A percentile compares a stretch with the other conserved stretches of the same genome.
phyloP scores from a whole-genome alignment of 2,888 invertebrate genomes.

The Heteromyza rotundicornis region DNA sequence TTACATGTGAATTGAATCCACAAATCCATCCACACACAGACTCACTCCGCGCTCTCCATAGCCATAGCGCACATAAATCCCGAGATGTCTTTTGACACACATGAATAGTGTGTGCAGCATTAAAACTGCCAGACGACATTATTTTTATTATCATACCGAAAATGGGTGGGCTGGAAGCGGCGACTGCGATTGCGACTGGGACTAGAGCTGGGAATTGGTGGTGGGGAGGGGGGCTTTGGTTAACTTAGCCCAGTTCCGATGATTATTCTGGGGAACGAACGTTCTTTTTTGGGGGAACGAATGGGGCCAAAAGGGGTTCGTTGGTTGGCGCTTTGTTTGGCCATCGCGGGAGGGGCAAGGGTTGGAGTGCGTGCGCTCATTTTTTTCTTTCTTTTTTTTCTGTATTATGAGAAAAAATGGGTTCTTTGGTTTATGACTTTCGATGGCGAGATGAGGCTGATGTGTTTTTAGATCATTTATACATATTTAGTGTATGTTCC shows the following conservation, averaged over 20 bases:
- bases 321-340: not conserved
- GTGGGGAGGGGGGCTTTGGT: no score
- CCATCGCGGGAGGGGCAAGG: not conserved
- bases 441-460: conserved; percentile 12
- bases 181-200: no score
- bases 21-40: conserved; percentile 24
- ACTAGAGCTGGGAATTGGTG: no score
- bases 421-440: conserved; percentile 20
- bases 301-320: not conserved
- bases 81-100: conserved; percentile 56
- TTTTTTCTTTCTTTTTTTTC: not conserved
- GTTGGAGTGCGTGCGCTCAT: conserved; percentile 1
- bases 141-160: conserved; percentile 44
- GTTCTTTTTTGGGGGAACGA: not conserved
- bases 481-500: conserved; percentile 14
- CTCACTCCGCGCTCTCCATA: no score
- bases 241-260: not conserved
- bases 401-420: conserved; percentile 14
- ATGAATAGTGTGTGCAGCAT: conserved; percentile 58
- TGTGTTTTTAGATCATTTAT: conserved; percentile 23
- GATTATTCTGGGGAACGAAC: not conserved
- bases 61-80: conserved; percentile 53
- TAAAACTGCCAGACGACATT: conserved; percentile 48
- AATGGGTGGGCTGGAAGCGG: conserved; percentile 19
- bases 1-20: conserved; percentile 27